Evolutionary conservation across 2,113 vertebrate genomes (phyloP).

Genomic region (Himantopus leucocephalus): DNA sequence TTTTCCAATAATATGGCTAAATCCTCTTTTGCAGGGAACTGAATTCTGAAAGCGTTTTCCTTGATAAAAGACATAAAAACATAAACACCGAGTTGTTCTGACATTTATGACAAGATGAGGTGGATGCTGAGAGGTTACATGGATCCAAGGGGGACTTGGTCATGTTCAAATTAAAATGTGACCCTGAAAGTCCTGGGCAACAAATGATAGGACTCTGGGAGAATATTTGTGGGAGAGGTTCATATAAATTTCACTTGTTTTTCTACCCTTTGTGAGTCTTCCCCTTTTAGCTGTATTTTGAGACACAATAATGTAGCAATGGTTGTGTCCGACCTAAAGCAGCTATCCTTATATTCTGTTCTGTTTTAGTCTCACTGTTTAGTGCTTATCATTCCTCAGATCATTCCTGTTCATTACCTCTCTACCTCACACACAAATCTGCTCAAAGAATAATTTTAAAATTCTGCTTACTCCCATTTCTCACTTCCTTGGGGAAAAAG

Average conservation of each 20-base stretch:
- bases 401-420: not conserved
- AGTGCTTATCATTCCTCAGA: not conserved
- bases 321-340: not conserved
- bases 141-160: not conserved
- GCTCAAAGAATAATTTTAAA: not conserved
- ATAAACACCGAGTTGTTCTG: not conserved
- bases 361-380: not conserved
- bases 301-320: fast-evolving
- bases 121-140: not conserved
- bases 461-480: not conserved
- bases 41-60: not conserved
- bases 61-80: not conserved
- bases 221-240: not conserved
- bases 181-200: not conserved
- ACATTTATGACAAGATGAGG: not conserved
- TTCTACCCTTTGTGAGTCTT: not conserved
- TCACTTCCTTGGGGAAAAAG: not conserved
- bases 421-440: not conserved
- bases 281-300: not conserved
- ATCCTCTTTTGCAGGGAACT: not conserved
- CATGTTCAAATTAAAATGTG: not conserved
- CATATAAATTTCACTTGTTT: not conserved
- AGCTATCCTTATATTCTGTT: not conserved
- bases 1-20: not conserved
- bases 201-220: not conserved